Conservation (phyloP, 30 jellyfish, hydroid and myxozoan species). For the Pelagia noctiluca region DNA sequence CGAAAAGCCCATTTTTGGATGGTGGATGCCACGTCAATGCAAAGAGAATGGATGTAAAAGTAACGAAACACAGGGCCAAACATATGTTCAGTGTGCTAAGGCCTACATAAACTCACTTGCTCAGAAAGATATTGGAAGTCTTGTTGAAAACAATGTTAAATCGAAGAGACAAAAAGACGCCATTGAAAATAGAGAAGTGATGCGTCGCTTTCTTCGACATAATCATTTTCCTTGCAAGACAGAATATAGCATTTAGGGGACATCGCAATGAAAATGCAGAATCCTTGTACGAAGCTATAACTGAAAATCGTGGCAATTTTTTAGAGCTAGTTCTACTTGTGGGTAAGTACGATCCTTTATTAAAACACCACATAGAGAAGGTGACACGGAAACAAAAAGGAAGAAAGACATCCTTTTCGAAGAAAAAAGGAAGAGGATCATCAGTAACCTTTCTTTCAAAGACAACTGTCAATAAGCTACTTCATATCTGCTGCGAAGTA, state of each 20-base stretch:
- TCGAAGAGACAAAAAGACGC: conserved; percentile 4
- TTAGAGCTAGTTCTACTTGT: background rate
- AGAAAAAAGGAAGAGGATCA: conserved; percentile 7
- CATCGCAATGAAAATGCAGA: conserved; percentile 22
- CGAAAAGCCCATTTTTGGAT: conserved; percentile 6
- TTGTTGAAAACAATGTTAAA: background rate
- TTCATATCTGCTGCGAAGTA: background rate
- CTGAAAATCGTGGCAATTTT: background rate
- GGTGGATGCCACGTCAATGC: background rate
- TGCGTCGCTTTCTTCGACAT: conserved; percentile 20
- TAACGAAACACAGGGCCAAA: conserved; percentile 1
- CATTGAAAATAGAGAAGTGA: background rate
- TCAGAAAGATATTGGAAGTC: conserved; percentile 11
- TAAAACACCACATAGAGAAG: conserved; percentile 11
- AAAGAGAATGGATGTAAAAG: background rate
- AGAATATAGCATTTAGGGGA: conserved; percentile 21
- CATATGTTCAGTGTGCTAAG: background rate
- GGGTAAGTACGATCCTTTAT: background rate
- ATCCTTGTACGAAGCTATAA: conserved; percentile 13
- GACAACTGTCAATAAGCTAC: background rate
- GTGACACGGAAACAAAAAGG: background rate
- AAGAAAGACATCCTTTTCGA: conserved; percentile 7
- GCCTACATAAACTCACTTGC: conserved; percentile 1
- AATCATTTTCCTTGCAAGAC: conserved; percentile 19
- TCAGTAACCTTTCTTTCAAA: background rate